Percentiles rank a stretch among this genome's conserved stretches.
These are phyloP conservation scores for Zele albiditarsus DNA, from an alignment of 2,888 invertebrate genomes.

Conservation along the genomic window DNA sequence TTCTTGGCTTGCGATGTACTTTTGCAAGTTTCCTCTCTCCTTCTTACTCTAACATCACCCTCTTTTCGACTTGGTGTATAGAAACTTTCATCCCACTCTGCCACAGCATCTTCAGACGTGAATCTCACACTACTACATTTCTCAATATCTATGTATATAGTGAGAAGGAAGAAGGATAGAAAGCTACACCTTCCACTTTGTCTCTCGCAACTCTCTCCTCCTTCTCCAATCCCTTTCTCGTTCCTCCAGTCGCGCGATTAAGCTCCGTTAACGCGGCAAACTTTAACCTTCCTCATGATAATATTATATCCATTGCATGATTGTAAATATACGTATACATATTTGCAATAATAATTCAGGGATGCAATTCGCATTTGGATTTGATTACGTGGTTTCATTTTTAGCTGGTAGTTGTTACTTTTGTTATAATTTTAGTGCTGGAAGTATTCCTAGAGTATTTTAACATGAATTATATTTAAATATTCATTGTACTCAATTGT, in stretches of 20 bases:
- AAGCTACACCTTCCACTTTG: constrained; percentile 20
- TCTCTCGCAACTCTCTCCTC: too few species aligned
- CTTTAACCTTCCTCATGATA: constrained; percentile 56
- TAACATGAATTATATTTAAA: too few species aligned
- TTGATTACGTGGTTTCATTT: too few species aligned
- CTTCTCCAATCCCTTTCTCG: constrained; percentile 49
- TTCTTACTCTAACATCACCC: constrained; percentile 41
- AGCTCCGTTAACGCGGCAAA: constrained; percentile 67
- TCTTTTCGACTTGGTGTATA: constrained; percentile 37
- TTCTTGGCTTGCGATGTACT: constrained; percentile 71
- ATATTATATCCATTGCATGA: neutral
- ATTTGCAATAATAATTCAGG: neutral
- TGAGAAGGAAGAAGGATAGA: constrained; percentile 19
- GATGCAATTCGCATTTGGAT: too few species aligned
- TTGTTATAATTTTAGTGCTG: too few species aligned
- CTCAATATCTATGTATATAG: neutral
- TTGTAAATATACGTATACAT: neutral
- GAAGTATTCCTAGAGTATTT: too few species aligned
- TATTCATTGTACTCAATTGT: too few species aligned
- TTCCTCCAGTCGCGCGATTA: constrained; percentile 57
- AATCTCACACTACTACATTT: constrained; percentile 1
- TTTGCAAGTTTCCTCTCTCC: constrained; percentile 68
- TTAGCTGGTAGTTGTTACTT: too few species aligned
- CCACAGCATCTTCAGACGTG: constrained; percentile 15
- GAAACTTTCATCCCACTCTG: constrained; percentile 25